Evolutionary conservation across 2,888 invertebrate genomes (phyloP), one percentile per base, ranked within the genome.

Genomic region (Operophtera brumata): DNA sequence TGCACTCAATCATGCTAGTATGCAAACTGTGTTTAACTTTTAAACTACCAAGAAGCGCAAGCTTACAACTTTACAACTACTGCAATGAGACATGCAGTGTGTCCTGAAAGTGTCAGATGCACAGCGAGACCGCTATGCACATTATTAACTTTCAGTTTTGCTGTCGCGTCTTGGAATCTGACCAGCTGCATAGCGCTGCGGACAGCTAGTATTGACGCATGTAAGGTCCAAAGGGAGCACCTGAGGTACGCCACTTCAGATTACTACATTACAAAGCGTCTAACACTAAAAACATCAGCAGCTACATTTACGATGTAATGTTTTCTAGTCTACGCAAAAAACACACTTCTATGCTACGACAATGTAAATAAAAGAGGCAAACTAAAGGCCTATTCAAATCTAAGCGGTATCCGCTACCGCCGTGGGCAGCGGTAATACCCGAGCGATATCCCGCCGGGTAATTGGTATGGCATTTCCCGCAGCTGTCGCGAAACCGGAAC

Each of bases 161-260:
- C 51, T 88, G 64, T 87, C 54, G 89, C 89, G 86, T 82, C 81
- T 73, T 76, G 86, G 88, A 88, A 88, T 87, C 87, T 80, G 78
- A 73, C 75, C 70, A 46, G 68, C 69, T 67, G 78, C 77, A 80
- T 84, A 47, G 28, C 41, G 83, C 70, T 75, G 69, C 73, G 66
- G 67, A 73, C 86, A 85, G 87, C 87, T 88, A 86, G 86, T 86
- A 82, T 72, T 75, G 80, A 85, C 83, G 86, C 86, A 66, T 59
- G 52, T 56, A 54, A 42, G 49, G 39, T 20, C 12, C 20, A 8
- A 30, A 42, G 12, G 9, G 30, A 12, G 36, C 35, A 14, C 42
- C 46, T 43, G 26, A 44, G 47, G 43, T 30, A 40, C 47, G 9
- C 44, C 42, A 30, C 28, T 36, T 40, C 34, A 20, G 30, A 45